phyloP scores from a whole-genome alignment of 2,113 vertebrate genomes.

The Oreochromis tanganicae region DNA sequence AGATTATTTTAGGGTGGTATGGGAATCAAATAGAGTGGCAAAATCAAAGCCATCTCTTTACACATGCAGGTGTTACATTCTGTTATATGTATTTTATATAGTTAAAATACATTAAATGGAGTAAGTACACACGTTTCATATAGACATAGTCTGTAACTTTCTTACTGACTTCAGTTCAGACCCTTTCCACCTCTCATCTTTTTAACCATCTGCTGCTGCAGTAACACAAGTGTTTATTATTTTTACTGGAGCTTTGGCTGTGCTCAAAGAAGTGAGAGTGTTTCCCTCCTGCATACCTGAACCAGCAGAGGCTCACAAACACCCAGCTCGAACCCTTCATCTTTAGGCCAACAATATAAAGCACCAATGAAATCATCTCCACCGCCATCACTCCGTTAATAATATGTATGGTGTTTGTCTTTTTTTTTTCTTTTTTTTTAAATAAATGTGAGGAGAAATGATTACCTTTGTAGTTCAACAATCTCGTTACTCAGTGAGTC shows the following conservation, averaged over 20 bases:
- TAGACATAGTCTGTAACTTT: neutral
- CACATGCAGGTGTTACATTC: neutral
- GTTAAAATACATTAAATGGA: neutral
- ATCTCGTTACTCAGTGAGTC: constrained; percentile 98
- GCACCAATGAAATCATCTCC: neutral
- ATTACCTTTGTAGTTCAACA: constrained; percentile 91
- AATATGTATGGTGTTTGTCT: fast-evolving
- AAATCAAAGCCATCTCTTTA: neutral
- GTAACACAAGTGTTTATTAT: neutral
- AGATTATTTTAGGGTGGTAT: neutral
- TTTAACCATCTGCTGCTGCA: neutral
- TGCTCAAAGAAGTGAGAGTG: neutral
- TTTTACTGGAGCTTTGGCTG: neutral
- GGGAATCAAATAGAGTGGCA: neutral
- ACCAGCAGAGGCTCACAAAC: neutral
- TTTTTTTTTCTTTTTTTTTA: neutral
- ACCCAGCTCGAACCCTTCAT: neutral
- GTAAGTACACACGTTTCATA: neutral
- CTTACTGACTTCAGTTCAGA: neutral
- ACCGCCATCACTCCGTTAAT: neutral
- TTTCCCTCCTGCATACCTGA: neutral
- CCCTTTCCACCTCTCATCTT: neutral
- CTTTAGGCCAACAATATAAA: neutral
- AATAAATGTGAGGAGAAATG: neutral
- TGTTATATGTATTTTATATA: neutral